Conservation (phyloP, 1,140 invertebrate genomes). For the Heterodera schachtii region DNA sequence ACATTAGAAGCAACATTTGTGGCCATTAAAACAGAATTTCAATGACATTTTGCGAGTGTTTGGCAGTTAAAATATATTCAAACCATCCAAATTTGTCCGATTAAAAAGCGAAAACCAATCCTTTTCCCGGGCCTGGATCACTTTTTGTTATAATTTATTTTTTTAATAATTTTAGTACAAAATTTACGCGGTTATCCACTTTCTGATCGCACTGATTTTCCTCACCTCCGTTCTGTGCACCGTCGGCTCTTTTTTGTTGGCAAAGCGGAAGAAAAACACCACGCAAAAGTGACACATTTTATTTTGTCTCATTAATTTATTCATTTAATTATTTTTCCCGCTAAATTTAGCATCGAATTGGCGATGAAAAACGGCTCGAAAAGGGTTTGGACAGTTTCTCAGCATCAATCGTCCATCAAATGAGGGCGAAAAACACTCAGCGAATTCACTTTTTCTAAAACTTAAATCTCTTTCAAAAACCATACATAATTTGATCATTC, state of each 20-base stretch:
- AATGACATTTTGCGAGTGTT: too few relatives aligned
- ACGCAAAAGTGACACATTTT: background rate
- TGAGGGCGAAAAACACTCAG: too few relatives aligned
- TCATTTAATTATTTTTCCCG: too few relatives aligned
- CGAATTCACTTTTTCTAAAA: too few relatives aligned
- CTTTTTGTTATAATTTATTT: background rate
- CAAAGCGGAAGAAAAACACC: background rate
- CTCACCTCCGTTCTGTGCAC: slow-evolving; percentile 18
- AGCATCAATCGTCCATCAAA: background rate
- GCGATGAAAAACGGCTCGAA: background rate
- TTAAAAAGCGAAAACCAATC: too few relatives aligned
- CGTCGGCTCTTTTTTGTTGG: slow-evolving; percentile 10
- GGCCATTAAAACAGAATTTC: too few relatives aligned
- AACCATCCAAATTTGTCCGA: background rate
- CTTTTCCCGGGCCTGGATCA: background rate
- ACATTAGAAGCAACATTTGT: too few relatives aligned
- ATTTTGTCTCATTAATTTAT: background rate
- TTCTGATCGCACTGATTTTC: slow-evolving; percentile 21
- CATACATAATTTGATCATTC: too few relatives aligned
- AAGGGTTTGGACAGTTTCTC: background rate
- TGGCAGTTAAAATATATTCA: too few relatives aligned
- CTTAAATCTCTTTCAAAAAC: too few relatives aligned
- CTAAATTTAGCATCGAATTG: background rate
- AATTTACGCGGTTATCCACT: slow-evolving; percentile 22
- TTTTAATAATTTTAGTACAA: slow-evolving; percentile 1